Evolutionary conservation across 1,140 invertebrate genomes (phyloP).

Genomic region (Drosophila bocqueti): DNA sequence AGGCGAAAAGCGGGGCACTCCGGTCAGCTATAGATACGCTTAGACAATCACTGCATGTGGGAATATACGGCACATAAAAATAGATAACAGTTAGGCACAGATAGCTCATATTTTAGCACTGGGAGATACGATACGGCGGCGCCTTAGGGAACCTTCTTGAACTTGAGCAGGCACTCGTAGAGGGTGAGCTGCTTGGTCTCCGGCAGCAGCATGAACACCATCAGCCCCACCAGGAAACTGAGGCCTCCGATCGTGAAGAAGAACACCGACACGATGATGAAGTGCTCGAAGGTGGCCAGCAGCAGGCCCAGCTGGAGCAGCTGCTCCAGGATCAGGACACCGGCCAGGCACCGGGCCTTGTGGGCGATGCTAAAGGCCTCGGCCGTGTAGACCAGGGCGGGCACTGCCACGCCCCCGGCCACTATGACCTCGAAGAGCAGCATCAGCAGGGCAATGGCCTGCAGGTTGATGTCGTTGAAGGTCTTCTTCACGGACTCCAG

Average conservation of each 20-base stretch:
- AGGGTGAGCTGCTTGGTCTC: slow-evolving; percentile 71
- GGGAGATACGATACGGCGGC: slow-evolving; percentile 1
- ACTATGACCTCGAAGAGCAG: slow-evolving; percentile 72
- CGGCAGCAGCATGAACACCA: slow-evolving; percentile 70
- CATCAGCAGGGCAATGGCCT: slow-evolving; percentile 70
- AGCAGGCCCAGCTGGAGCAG: slow-evolving; percentile 62
- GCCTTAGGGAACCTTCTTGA: slow-evolving; percentile 70
- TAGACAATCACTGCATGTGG: slow-evolving; percentile 2
- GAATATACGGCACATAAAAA: slow-evolving; percentile 29
- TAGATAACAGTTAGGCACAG: slow-evolving; percentile 34
- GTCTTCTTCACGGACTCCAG: slow-evolving; percentile 62
- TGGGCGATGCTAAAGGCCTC: slow-evolving; percentile 71
- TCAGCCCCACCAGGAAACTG: slow-evolving; percentile 63
- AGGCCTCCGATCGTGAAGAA: slow-evolving; percentile 71
- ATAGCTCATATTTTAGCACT: slow-evolving; percentile 22
- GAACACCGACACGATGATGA: slow-evolving; percentile 57
- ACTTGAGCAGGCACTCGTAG: slow-evolving; percentile 75
- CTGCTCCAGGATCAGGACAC: slow-evolving; percentile 66
- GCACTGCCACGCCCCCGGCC: slow-evolving; percentile 64
- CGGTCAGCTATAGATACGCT: not conserved
- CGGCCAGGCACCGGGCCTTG: slow-evolving; percentile 65
- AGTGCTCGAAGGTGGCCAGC: slow-evolving; percentile 55
- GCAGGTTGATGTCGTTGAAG: slow-evolving; percentile 67
- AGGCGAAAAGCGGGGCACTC: not conserved
- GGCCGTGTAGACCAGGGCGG: slow-evolving; percentile 66